Base-by-base conservation (phyloP, 2,888 invertebrate genomes). In the Penaeus monodon region DNA sequence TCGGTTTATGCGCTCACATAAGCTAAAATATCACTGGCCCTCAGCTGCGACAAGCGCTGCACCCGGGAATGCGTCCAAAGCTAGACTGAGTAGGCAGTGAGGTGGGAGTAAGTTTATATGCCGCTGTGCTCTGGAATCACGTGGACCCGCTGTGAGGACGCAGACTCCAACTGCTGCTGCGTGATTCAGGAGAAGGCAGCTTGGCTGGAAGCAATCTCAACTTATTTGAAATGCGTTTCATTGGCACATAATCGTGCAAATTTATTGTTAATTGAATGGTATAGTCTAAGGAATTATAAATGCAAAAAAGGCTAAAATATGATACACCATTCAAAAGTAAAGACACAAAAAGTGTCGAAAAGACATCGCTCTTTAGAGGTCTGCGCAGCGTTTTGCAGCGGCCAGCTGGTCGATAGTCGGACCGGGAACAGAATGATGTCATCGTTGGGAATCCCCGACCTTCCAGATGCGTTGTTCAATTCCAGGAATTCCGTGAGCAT, bases 341-440 rank as follows among this genome's bases (percentile, higher is more conserved):
- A 29, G 76, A 20, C 24, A 29, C 38, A 24, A 27, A 3, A 44
- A 63, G 74, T 22, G 44, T 33, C n/a, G 57, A 84, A 29, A 63
- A 12, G 57, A 68, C 17, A 57, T n/a, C 12, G 20, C 20, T 24
- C 14, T 24, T 22, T 20, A 84, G 84, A 27, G 22, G 79, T 24
- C 73, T 79, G 57, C 66, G 33, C 44, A 66, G 68, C 49, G 81
- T n/a, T 64, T 49, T 24, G 65, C 49, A 57, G 86, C 57, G 77
- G 76, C 74, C 29, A 24, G 66, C 29, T 44, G 81, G 76, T 80
- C 80, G 81, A 86, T 66, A 76, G 68, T 33, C 65, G 66, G 64
- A 65, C 82, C 64, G 77, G 86, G 81, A 86, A 86, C 68, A 70
- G 86, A 86, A 82, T 86, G 86, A 86, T 86, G 86, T 86, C 86